Percentiles rank a stretch among this genome's conserved stretches.
phyloP scores from a whole-genome alignment of 2,888 invertebrate genomes.

The Erpobdella octoculata region DNA sequence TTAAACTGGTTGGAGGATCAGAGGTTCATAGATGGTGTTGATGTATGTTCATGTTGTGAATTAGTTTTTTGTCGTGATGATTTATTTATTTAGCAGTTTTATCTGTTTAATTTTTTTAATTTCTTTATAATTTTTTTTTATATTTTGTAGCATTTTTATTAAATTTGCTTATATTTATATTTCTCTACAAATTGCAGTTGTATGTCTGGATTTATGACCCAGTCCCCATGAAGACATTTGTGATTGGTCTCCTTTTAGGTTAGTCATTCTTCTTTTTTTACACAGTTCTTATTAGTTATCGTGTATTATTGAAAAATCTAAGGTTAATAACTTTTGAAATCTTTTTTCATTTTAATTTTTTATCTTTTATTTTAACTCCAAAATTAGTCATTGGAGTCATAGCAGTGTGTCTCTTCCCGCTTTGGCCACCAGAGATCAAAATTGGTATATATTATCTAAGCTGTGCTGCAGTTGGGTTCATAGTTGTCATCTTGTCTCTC shows the following conservation, averaged over 20 bases:
- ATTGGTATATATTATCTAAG: conserved; percentile 93
- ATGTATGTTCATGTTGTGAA: conserved; percentile 56
- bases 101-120: background rate
- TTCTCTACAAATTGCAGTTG: conserved; percentile 51
- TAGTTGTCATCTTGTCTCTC: conserved; percentile 82
- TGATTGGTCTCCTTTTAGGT: conserved; percentile 67
- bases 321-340: background rate
- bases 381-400: conserved; percentile 75
- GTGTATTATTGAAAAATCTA: background rate
- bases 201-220: conserved; percentile 98
- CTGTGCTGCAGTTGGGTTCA: conserved; percentile 84
- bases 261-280: conserved; percentile 26
- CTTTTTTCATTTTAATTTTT: background rate
- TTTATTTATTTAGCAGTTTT: too few species aligned
- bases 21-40: conserved; percentile 80
- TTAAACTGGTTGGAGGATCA: conserved; percentile 96
- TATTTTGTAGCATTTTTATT: too few species aligned
- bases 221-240: conserved; percentile 70
- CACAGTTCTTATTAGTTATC: background rate
- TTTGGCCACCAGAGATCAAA: conserved; percentile 86
- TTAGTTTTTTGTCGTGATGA: too few species aligned
- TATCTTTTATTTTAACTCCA: background rate
- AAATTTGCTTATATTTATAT: conserved; percentile 3
- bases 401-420: conserved; percentile 91
- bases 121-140: background rate